Evolutionary conservation across 1,140 invertebrate genomes (phyloP), one percentile per base, ranked within the genome.

Genomic region (Adelges cooleyi): DNA sequence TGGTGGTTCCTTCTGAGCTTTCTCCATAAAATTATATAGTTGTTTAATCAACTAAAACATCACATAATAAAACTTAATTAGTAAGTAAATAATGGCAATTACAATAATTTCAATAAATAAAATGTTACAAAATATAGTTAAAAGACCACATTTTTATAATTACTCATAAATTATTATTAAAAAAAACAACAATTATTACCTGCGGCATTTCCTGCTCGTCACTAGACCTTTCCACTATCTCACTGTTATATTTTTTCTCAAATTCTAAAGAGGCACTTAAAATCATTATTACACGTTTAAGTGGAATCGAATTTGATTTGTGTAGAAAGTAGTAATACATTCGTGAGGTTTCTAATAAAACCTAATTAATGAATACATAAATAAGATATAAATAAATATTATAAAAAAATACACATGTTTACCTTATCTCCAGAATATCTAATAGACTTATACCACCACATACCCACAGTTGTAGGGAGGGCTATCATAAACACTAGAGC

Each of bases 361-460:
- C 94, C 78, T 89, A 77, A 65, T 72, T 72, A 66, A 56, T 54
- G 66, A 67, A 65, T 36, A 27, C 8, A 65, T 29, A 52, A 67
- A 6, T 22, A 20, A 48, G 18, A 46, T 20, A 40, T 42, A 18
- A 56, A 42, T 25, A 46, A 29, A 6, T 22, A 51, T 22, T 1
- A 2, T 13, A 65, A 65, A 40, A 25, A 22, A 15, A 53, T 18
- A 18, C 18, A 17, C n/a, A 48, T 18, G 17, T 54, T 73, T 73
- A 86, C 82, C 80, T 95, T 89, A 74, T 95, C 93, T 69, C 91
- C 92, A 69, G 91, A 94, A 75, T 92, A 99, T 72, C 93, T 86
- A 68, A 98, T 98, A 51, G 93, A 96, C 67, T 89, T 84, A 75
- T 98, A 96, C 97, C 97, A 99, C 96, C 97, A 99, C 70, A 90